Conservation (phyloP, 2,888 invertebrate species). For the Caenorhabditis virilis region DNA sequence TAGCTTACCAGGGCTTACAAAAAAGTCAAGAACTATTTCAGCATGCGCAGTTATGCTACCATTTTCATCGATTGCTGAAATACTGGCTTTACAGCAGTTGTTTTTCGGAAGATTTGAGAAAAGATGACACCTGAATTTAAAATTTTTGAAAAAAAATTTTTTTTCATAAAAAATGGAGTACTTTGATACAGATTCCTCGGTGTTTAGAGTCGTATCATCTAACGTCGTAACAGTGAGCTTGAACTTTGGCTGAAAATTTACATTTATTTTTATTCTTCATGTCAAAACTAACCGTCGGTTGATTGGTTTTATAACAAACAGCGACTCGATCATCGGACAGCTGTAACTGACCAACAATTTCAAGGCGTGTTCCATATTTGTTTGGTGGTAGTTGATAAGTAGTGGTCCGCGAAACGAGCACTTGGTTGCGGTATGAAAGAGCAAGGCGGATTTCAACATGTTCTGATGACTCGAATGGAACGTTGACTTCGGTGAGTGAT, state of each 20-base stretch:
- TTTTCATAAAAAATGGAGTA: neutral
- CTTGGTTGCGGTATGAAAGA: slow-evolving; percentile 53
- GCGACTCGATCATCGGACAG: slow-evolving; percentile 42
- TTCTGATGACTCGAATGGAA: slow-evolving; percentile 29
- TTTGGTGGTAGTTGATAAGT: slow-evolving; percentile 40
- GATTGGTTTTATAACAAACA: slow-evolving; percentile 49
- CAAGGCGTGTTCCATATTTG: slow-evolving; percentile 30
- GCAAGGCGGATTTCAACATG: slow-evolving; percentile 50
- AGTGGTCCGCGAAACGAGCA: slow-evolving; percentile 51
- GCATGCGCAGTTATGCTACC: slow-evolving; percentile 20
- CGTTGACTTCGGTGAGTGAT: slow-evolving; percentile 34
- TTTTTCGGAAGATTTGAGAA: slow-evolving; percentile 53
- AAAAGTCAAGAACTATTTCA: slow-evolving; percentile 24
- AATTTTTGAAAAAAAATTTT: neutral
- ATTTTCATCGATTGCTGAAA: slow-evolving; percentile 42
- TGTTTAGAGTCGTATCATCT: slow-evolving; percentile 38
- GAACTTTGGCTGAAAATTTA: slow-evolving; percentile 39
- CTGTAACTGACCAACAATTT: slow-evolving; percentile 49
- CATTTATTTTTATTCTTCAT: neutral
- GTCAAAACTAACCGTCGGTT: slow-evolving; percentile 15
- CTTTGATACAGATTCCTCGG: slow-evolving; percentile 29
- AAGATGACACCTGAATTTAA: slow-evolving; percentile 43
- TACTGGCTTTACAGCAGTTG: slow-evolving; percentile 51
- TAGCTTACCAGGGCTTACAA: slow-evolving; percentile 24
- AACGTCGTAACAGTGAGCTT: slow-evolving; percentile 27